Conservation (phyloP, 2,888 invertebrate genomes). For the Orgyia antiqua region DNA sequence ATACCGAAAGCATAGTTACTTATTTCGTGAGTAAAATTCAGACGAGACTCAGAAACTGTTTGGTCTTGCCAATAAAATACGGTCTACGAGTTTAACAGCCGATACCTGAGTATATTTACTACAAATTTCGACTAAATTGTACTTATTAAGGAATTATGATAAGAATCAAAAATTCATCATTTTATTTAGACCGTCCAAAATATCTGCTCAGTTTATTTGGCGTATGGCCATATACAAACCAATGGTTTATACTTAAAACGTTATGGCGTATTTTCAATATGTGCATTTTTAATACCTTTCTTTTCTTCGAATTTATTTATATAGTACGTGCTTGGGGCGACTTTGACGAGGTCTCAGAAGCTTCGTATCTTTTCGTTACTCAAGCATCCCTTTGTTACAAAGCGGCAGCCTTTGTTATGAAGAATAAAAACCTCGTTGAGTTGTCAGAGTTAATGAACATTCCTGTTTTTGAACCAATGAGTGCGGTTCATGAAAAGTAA, state of each 20-base stretch:
- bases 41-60: too few species aligned
- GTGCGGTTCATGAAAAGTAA: slow-evolving; percentile 45
- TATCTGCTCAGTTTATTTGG: not conserved
- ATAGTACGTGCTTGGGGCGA: not conserved
- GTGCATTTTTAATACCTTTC: slow-evolving; percentile 49
- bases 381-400: slow-evolving; percentile 1
- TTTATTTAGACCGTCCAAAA: not conserved
- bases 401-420: slow-evolving; percentile 25
- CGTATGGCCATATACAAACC: not conserved
- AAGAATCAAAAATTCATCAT: not conserved
- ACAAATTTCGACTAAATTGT: too few species aligned
- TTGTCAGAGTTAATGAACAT: slow-evolving; percentile 48
- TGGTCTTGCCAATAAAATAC: too few species aligned
- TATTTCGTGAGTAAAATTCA: too few species aligned
- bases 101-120: too few species aligned
- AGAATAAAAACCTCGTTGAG: slow-evolving; percentile 38
- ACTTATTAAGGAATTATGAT: not conserved
- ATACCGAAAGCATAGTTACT: too few species aligned
- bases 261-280: slow-evolving; percentile 47
- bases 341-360: not conserved
- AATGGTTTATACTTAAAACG: not conserved
- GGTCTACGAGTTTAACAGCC: too few species aligned
- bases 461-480: slow-evolving; percentile 46
- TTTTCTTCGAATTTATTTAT: slow-evolving; percentile 43
- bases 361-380: not conserved